Evolutionary conservation across 2,888 invertebrate genomes (phyloP).

Genomic region (Thera britannica): DNA sequence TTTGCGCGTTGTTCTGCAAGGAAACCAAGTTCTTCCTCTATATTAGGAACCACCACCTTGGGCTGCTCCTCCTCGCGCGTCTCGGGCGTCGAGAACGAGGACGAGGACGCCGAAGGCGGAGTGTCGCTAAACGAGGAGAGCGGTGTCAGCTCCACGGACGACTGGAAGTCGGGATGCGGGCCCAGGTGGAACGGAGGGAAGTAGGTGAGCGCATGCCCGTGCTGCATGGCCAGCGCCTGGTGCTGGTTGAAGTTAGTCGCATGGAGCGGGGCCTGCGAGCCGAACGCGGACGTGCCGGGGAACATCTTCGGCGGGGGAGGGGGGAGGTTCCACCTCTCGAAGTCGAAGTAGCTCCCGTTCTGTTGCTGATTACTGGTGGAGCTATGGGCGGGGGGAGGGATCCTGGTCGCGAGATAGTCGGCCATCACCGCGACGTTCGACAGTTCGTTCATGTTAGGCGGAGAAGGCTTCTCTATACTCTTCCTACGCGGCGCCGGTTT

Average conservation of each 20-base stretch:
- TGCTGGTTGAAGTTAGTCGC: constrained; percentile 86
- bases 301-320: constrained; percentile 89
- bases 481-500: constrained; percentile 82
- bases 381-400: constrained; percentile 90
- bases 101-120: constrained; percentile 84
- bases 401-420: constrained; percentile 84
- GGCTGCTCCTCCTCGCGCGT: constrained; percentile 89
- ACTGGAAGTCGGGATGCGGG: constrained; percentile 87
- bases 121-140: constrained; percentile 84
- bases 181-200: constrained; percentile 91
- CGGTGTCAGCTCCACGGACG: constrained; percentile 87
- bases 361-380: constrained; percentile 85
- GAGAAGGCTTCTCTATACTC: constrained; percentile 82
- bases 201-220: constrained; percentile 89
- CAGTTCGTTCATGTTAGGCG: constrained; percentile 80
- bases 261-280: constrained; percentile 84
- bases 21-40: constrained; percentile 94
- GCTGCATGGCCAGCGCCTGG: constrained; percentile 87
- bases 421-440: constrained; percentile 83
- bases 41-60: constrained; percentile 94
- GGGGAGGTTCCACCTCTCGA: constrained; percentile 92
- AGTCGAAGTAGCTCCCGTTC: constrained; percentile 91
- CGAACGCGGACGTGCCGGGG: constrained; percentile 84
- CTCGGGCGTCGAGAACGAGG: constrained; percentile 83
- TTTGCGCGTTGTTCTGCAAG: constrained; percentile 86